A percentile compares a stretch with the other conserved stretches of the same genome.
These are phyloP conservation scores for Tipula helvola DNA, from an alignment of 2,888 invertebrate genomes.

Conservation along the genomic window DNA sequence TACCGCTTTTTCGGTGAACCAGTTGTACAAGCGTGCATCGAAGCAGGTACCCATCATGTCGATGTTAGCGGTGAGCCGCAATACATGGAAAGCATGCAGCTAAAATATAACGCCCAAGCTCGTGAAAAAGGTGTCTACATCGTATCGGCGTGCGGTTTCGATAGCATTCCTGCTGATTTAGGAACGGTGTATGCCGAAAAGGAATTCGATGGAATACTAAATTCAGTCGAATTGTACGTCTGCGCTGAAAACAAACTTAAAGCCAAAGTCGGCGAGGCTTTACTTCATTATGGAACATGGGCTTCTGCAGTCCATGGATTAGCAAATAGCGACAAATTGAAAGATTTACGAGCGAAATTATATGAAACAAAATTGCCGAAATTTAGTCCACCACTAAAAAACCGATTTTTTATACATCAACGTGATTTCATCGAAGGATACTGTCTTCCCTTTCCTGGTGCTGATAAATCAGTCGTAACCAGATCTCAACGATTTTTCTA, in stretches of 20 bases:
- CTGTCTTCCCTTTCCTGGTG: slow-evolving; percentile 68
- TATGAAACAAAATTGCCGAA: slow-evolving; percentile 51
- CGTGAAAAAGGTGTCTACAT: slow-evolving; percentile 72
- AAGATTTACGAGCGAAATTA: slow-evolving; percentile 50
- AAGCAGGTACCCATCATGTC: slow-evolving; percentile 69
- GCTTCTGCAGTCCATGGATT: slow-evolving; percentile 74
- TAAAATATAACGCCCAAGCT: slow-evolving; percentile 63
- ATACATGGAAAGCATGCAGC: slow-evolving; percentile 76
- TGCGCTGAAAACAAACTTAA: slow-evolving; percentile 28
- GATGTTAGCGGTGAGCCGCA: slow-evolving; percentile 90
- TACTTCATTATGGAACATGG: slow-evolving; percentile 77
- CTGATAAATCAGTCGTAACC: slow-evolving; percentile 70
- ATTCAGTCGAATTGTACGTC: slow-evolving; percentile 65
- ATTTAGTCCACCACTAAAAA: slow-evolving; percentile 46
- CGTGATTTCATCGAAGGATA: slow-evolving; percentile 38
- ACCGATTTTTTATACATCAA: slow-evolving; percentile 38
- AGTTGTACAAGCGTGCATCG: slow-evolving; percentile 79
- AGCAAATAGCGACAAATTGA: slow-evolving; percentile 49
- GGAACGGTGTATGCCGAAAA: slow-evolving; percentile 67
- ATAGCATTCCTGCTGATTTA: slow-evolving; percentile 82
- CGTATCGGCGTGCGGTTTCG: slow-evolving; percentile 86
- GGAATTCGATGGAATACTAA: slow-evolving; percentile 65
- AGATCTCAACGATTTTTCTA: slow-evolving; percentile 68
- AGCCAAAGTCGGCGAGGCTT: slow-evolving; percentile 32
- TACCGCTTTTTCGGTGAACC: slow-evolving; percentile 77